Evolutionary conservation across 2,113 vertebrate genomes (phyloP), one percentile per base, ranked within the genome.

Genomic region (Tachysurus vachellii): DNA sequence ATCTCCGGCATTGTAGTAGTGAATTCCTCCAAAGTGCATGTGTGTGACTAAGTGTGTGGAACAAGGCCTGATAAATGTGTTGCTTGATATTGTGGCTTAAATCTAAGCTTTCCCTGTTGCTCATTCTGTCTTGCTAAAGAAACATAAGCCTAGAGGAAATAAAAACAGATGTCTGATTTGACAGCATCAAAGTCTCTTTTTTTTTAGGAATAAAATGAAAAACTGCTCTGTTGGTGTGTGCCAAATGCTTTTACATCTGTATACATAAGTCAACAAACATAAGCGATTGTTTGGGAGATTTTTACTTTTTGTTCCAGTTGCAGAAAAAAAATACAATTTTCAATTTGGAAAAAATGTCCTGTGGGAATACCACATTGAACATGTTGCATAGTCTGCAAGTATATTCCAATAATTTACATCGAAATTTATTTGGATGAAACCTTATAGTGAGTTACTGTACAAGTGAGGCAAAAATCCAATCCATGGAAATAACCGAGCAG

Each of bases 81-180:
- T 80, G 62, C 64, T 56, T 44, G 77, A 53, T 42, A 68, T 17
- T 80, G n/a, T 59, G 83, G 26, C 73, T 84, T 62, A 57, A 50
- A 62, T 17, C 54, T 68, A 28, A 47, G 53, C 17, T 70, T 82
- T 64, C 36, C 77, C 88, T 85, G 76, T 89, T 23, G 59, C 54
- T 87, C 82, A 56, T 62, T 75, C 57, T 61, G 68, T 47, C 77
- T 31, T 54, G 71, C 26, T n/a, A 44, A 28, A 50, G 28, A 31
- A 56, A 31, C 64, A 21, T 26, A 79, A 50, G 76, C 82, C 80
- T 21, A 54, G 42, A 57, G 59, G 61, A 82, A 77, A 59, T 71
- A 21, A 56, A 82, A 21, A 50, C 82, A 83, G 70, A 59, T 57
- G 79, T 71, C 50, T 54, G 42, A 47, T 44, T 75, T 71, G 53